Evolutionary conservation across 2,113 vertebrate species (phyloP).

Genomic region (Rissa tridactyla): DNA sequence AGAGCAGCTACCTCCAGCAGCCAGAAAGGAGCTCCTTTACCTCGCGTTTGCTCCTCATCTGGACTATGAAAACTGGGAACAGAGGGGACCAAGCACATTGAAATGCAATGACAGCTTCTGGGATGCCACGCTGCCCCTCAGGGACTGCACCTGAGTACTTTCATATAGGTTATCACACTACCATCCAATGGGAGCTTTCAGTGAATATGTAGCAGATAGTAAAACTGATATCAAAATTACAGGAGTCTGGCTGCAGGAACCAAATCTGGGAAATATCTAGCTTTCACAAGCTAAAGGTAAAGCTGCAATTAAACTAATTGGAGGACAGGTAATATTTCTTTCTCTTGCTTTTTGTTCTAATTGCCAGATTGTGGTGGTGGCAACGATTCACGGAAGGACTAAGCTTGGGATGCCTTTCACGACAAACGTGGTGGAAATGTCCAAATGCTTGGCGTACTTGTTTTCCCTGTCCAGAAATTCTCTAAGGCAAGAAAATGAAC

Average conservation of each 20-base stretch:
- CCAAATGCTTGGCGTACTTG: background rate
- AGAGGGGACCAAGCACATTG: background rate
- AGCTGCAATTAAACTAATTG: background rate
- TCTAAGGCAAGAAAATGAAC: background rate
- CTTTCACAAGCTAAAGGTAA: background rate
- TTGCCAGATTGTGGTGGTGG: background rate
- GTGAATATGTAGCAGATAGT: background rate
- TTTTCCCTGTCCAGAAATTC: background rate
- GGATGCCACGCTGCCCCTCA: background rate
- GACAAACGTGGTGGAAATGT: background rate
- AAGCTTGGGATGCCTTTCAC: background rate
- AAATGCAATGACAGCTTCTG: background rate
- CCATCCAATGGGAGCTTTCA: background rate
- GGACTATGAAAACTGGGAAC: background rate
- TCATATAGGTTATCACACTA: background rate
- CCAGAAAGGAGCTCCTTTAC: background rate
- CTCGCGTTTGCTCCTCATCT: rapidly evolving
- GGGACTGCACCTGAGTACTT: background rate
- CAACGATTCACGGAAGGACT: background rate
- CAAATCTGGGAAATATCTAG: background rate
- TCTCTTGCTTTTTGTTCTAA: background rate
- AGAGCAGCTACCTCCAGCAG: background rate
- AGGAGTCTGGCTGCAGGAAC: background rate
- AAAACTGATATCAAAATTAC: background rate
- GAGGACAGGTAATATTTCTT: background rate